Evolutionary conservation across 1,140 invertebrate genomes (phyloP), one percentile per base, ranked within the genome.

Genomic region (Sesamia nonagrioides): DNA sequence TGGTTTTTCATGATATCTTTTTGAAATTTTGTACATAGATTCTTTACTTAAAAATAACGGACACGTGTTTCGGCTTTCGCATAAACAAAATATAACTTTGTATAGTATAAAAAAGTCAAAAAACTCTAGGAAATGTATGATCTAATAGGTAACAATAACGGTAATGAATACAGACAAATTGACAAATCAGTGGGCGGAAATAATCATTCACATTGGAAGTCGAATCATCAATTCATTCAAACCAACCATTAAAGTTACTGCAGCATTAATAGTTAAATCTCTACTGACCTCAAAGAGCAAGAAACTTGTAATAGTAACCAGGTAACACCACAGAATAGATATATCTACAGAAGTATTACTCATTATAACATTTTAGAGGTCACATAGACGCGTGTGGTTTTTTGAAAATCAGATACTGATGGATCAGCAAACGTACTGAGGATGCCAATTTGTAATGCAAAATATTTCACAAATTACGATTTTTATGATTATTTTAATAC

Each of bases 221-320:
- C 54, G 13, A 27, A 56, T 56, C 18, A 56, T 56, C 18, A 56
- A 56, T 56, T 56, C 54, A 27, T 13, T 21, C 21, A 21, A 27
- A 2, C 54, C 45, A 15, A n/a, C 15, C 45, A 50, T 56, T 27
- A 56, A 21, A 56, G 18, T 56, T 27, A 56, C 21, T 56, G 13
- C 54, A 56, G 27, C 54, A 50, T 50, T 50, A 50, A 50, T 50
- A 50, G 13, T 50, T 50, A 56, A 56, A 56, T 21, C 21, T 33
- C 18, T 27, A 21, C 54, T 56, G 54, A 56, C 54, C 54, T 56
- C 54, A 27, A 56, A 56, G 21, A 27, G 21, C 21, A 21, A 56
- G 18, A 56, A 56, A 33, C 54, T n/a, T 13, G 54, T 56, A 56
- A 56, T 56, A 27, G 11, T 56, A 27, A 56, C 18, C 27, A 56